phyloP scores from a whole-genome alignment of 2,888 invertebrate genomes.

The Cerastis leucographa region DNA sequence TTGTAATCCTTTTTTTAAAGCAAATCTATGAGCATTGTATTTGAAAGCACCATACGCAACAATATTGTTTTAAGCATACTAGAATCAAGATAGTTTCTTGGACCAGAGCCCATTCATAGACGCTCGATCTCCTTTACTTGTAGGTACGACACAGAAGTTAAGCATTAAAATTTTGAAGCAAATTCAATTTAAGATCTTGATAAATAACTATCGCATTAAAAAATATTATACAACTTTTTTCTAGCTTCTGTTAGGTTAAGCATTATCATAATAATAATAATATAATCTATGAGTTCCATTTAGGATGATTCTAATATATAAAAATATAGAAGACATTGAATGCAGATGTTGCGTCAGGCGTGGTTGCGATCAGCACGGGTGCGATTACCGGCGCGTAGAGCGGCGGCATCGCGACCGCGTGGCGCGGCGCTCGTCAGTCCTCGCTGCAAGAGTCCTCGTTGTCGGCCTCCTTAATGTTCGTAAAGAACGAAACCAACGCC shows the following conservation, averaged over 20 bases:
- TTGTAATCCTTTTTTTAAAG: not conserved
- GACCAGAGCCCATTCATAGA: slow-evolving; percentile 1
- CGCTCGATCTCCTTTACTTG: slow-evolving; percentile 29
- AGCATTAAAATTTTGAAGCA: slow-evolving; percentile 68
- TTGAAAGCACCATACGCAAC: not conserved
- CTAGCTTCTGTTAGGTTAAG: slow-evolving; percentile 80
- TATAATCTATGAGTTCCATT: slow-evolving; percentile 79
- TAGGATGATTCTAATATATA: slow-evolving; percentile 83
- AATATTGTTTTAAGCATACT: slow-evolving; percentile 15
- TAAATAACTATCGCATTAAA: slow-evolving; percentile 81
- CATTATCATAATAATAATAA: slow-evolving; percentile 77
- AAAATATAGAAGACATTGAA: slow-evolving; percentile 78
- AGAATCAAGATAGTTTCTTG: not conserved
- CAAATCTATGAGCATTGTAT: not conserved
- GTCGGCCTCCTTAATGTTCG: slow-evolving; percentile 92
- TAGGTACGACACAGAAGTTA: slow-evolving; percentile 60
- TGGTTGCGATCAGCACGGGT: slow-evolving; percentile 55
- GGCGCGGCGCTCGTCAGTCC: slow-evolving; percentile 82
- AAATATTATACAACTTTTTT: slow-evolving; percentile 84
- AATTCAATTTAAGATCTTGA: slow-evolving; percentile 73
- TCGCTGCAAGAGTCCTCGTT: slow-evolving; percentile 91
- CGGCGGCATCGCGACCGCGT: slow-evolving; percentile 70
- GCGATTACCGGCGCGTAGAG: slow-evolving; percentile 66
- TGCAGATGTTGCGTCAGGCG: slow-evolving; percentile 67
- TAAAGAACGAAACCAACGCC: slow-evolving; percentile 94